Evolutionary conservation across 2,113 vertebrate species (phyloP).

Genomic region (Cromileptes altivelis): DNA sequence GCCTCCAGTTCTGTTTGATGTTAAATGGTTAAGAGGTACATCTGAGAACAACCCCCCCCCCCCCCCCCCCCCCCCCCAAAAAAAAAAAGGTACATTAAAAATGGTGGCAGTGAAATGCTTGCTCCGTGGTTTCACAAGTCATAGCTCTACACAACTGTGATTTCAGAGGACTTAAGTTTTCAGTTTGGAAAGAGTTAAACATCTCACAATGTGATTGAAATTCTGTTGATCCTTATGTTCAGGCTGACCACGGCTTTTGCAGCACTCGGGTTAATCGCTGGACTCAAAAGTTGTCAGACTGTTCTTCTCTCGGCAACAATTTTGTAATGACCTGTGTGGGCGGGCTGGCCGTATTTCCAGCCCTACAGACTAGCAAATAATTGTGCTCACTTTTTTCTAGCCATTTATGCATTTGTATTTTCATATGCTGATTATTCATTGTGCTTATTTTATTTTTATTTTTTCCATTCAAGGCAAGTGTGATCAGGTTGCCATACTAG

Average conservation of each 20-base stretch:
- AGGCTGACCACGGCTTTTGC: conserved; percentile 22
- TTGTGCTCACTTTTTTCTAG: conserved; percentile 71
- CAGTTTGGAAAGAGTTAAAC: not conserved
- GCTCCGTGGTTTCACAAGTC: conserved; percentile 84
- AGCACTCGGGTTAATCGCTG: conserved; percentile 47
- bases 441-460: conserved; percentile 45
- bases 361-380: conserved; percentile 54
- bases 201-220: conserved; percentile 36
- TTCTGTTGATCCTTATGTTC: conserved; percentile 30
- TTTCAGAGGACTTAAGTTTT: conserved; percentile 35
- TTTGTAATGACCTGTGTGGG: conserved; percentile 64
- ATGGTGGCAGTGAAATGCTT: conserved; percentile 43
- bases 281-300: conserved; percentile 59
- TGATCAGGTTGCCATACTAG: conserved; percentile 31
- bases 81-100: conserved; percentile 72
- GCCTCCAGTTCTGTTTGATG: conserved; percentile 72
- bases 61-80: not conserved
- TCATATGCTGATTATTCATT: conserved; percentile 68
- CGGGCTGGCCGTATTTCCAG: conserved; percentile 31
- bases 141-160: conserved; percentile 12
- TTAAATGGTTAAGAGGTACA: conserved; percentile 60
- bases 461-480: conserved; percentile 28
- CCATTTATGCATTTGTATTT: conserved; percentile 73
- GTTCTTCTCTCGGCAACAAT: conserved; percentile 52
- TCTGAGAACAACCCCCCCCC: conserved; percentile 41